Evolutionary conservation across 2,113 vertebrate species (phyloP).

Genomic region (Ctenodactylus gundi): DNA sequence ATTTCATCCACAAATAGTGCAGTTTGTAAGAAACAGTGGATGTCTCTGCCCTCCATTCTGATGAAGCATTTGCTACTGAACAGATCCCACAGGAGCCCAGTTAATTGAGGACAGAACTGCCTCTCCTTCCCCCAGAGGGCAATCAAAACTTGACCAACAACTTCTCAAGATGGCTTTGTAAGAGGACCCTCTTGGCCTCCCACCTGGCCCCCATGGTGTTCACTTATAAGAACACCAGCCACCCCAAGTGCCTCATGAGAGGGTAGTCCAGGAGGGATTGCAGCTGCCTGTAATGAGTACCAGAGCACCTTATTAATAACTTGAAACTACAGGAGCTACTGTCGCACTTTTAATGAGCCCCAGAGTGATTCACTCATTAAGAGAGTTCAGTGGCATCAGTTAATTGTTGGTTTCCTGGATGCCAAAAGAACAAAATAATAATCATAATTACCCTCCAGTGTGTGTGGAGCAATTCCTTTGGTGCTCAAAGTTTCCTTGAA

Average conservation of each 20-base stretch:
- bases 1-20: background rate
- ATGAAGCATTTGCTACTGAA: background rate
- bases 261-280: background rate
- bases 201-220: background rate
- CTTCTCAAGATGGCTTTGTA: conserved; percentile 15
- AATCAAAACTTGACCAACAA: background rate
- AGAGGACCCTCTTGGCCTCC: background rate
- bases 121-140: background rate
- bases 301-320: conserved; percentile 35
- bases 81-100: background rate
- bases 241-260: background rate
- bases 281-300: background rate
- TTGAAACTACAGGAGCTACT: background rate
- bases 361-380: conserved; percentile 53
- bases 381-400: conserved; percentile 26
- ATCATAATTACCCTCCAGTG: background rate
- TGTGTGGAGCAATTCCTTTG: background rate
- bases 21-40: background rate
- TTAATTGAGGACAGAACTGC: background rate
- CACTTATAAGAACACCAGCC: background rate
- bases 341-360: conserved; percentile 63
- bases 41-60: background rate
- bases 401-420: conserved; percentile 47
- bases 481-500: background rate
- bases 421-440: background rate